Base-by-base conservation (phyloP, 1,140 invertebrate species). In the Dendrolimus punctatus region DNA sequence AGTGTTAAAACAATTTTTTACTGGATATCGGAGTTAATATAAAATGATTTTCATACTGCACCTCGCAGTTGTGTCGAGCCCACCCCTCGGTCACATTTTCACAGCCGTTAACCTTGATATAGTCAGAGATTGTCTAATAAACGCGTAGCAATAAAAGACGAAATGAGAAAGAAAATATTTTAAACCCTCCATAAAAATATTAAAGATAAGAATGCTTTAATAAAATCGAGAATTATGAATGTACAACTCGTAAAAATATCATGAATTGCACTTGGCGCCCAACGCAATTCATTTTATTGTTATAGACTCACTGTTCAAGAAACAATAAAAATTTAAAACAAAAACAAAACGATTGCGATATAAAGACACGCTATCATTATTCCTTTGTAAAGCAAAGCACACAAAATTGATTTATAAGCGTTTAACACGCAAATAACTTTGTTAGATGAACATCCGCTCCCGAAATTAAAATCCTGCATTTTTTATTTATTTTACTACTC, bases 121-220 rank as follows among this genome's bases (percentile, higher is more conserved):
- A 61, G 43, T 54, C 53, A 44, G 42, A 54, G 52, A 63, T 65
- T 57, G 60, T 63, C 53, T 64, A 60, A 67, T 67, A 69, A 70
- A 67, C 50, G 59, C 39, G 37, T 46, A 49, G 56, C 46, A 62
- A 70, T 70, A 73, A 70, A 71, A 73, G 66, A 62, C 53, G 49
- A 61, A 70, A 70, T 61, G 60, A 63, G 56, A 66, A 53, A 62
- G 48, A 64, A 68, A 63, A 61, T 55, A 68, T 67, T 73, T 66
- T 64, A 68, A 68, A 67, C 58, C 56, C 53, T 46, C 58, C 59
- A 59, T 67, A 64, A 65, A 70, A 53, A 65, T 68, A 68, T 68
- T 64, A 68, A 63, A 70, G 61, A 70, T 66, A 66, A 70, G 63
- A 64, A 48, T 46, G 54, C 38, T 55, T 62, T 64, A 58, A 68